Evolutionary conservation across 2,888 invertebrate species (phyloP).

Genomic region (Drosophila stalkeri): DNA sequence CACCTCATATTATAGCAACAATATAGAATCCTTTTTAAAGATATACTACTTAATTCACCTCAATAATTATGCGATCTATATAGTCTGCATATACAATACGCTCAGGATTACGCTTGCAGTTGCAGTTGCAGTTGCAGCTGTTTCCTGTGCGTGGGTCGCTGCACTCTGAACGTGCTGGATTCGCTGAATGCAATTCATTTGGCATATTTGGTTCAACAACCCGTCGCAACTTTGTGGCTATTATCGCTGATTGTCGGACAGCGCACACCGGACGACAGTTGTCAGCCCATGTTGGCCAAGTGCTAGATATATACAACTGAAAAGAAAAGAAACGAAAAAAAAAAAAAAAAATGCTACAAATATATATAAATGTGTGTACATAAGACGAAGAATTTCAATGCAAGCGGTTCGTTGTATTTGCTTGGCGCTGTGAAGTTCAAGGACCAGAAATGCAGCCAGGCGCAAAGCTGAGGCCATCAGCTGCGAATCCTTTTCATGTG

Average conservation of each 20-base stretch:
- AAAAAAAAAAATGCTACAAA: neutral
- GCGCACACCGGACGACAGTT: slow-evolving; percentile 15
- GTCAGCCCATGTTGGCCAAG: slow-evolving; percentile 22
- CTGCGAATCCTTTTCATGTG: slow-evolving; percentile 34
- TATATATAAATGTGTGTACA: neutral
- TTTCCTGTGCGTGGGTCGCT: slow-evolving; percentile 64
- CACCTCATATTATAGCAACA: too few relatives aligned
- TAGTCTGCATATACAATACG: neutral
- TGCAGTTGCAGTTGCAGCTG: slow-evolving; percentile 29
- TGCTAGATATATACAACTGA: neutral
- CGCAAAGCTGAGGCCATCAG: slow-evolving; percentile 29
- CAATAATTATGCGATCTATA: too few relatives aligned
- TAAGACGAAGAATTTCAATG: slow-evolving; percentile 15
- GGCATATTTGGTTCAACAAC: slow-evolving; percentile 59
- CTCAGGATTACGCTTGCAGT: neutral
- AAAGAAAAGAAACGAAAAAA: neutral
- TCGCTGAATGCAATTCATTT: slow-evolving; percentile 57
- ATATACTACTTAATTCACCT: too few relatives aligned
- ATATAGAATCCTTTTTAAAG: too few relatives aligned
- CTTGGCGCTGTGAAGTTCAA: slow-evolving; percentile 53
- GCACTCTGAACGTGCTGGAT: slow-evolving; percentile 41
- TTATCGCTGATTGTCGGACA: slow-evolving; percentile 30
- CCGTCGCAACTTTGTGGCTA: slow-evolving; percentile 31
- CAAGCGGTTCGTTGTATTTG: slow-evolving; percentile 18
- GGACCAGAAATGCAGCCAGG: slow-evolving; percentile 46